Percentiles rank a stretch among this genome's conserved stretches.
Evolutionary conservation across 2,113 vertebrate genomes (phyloP).

Genomic region (Tetrax tetrax): DNA sequence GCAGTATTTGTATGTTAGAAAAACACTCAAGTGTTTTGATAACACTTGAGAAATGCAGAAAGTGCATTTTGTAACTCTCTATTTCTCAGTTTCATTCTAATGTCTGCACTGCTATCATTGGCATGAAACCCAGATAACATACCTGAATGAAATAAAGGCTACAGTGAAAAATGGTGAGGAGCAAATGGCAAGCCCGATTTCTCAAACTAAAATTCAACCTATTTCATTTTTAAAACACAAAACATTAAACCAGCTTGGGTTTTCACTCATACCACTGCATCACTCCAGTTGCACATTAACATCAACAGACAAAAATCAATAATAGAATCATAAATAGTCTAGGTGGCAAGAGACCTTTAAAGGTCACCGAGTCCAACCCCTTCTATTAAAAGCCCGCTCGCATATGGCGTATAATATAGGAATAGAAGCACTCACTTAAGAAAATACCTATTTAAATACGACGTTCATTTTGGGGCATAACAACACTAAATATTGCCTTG

Average conservation of each 20-base stretch:
- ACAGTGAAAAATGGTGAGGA: not conserved
- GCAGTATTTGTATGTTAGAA: not conserved
- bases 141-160: not conserved
- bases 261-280: not conserved
- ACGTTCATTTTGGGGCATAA: not conserved
- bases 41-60: not conserved
- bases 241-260: not conserved
- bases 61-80: not conserved
- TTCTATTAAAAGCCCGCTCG: not conserved
- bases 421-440: not conserved
- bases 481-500: not conserved
- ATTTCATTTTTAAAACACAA: not conserved
- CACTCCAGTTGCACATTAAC: not conserved
- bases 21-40: not conserved
- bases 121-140: not conserved
- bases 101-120: not conserved
- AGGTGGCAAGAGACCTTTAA: no score
- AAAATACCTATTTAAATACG: fast-evolving
- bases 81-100: not conserved
- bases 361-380: no score
- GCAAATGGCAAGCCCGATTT: not conserved
- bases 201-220: not conserved
- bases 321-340: no score
- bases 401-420: fast-evolving
- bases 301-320: not conserved